Evolutionary conservation across 2,888 invertebrate genomes (phyloP).

Genomic region (Lepetodrilus schrolli): DNA sequence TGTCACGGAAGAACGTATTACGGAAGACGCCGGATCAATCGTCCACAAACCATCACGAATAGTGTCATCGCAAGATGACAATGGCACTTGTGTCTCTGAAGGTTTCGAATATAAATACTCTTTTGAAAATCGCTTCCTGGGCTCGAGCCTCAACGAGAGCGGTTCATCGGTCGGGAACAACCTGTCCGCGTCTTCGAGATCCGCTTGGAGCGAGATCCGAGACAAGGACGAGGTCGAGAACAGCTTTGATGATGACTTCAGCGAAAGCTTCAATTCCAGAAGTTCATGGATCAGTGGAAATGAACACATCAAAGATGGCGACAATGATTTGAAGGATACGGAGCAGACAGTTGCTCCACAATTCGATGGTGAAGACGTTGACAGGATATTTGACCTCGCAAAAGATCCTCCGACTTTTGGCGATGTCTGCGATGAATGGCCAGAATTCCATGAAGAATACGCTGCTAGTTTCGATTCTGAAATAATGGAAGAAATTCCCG

Average conservation of each 20-base stretch:
- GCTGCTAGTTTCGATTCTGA: background rate
- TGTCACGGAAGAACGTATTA: too few relatives aligned
- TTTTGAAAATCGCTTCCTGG: background rate
- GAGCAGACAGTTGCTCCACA: background rate
- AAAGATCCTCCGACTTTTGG: conserved; percentile 11
- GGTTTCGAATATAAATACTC: background rate
- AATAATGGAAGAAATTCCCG: background rate
- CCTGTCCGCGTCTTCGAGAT: background rate
- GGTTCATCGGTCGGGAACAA: background rate
- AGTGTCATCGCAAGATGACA: too few relatives aligned
- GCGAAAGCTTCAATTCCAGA: background rate
- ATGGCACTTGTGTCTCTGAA: background rate
- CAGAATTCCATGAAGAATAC: background rate
- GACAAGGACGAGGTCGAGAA: background rate
- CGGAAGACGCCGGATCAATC: too few relatives aligned
- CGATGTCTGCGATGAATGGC: background rate
- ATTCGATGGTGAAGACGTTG: background rate
- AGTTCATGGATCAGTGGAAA: background rate
- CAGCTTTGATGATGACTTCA: conserved; percentile 8
- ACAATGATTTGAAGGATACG: background rate
- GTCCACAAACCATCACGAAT: too few relatives aligned
- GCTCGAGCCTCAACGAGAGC: background rate
- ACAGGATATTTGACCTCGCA: conserved; percentile 16
- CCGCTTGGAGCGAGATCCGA: background rate
- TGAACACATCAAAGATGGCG: background rate